A percentile compares a stretch with the other conserved stretches of the same genome.
Evolutionary conservation across 2,797 vertebrate genomes (phyloP).

Genomic region (Ceyx erithaca): DNA sequence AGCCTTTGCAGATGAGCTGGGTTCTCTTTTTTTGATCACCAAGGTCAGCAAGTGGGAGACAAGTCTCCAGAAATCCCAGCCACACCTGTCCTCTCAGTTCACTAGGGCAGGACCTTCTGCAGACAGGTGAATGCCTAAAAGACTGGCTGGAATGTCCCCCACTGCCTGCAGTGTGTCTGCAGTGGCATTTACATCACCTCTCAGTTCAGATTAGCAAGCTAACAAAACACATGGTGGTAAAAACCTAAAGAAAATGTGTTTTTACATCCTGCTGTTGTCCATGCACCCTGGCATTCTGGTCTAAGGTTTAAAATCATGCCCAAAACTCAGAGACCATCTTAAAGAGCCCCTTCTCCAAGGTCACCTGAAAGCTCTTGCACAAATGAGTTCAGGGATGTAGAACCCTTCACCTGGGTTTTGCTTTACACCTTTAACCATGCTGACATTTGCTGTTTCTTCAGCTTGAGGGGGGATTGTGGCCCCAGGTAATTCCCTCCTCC

Average conservation of each 20-base stretch:
- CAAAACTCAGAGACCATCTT: not conserved
- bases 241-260: fast-evolving
- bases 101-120: not conserved
- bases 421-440: not conserved
- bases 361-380: not conserved
- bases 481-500: not conserved
- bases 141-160: not conserved
- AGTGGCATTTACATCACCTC: not conserved
- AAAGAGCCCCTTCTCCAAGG: not conserved
- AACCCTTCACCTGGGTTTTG: not conserved
- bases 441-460: not conserved
- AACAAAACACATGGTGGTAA: not conserved
- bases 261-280: not conserved
- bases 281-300: not conserved
- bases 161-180: not conserved
- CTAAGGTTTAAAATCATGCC: not conserved
- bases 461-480: not conserved
- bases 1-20: not conserved
- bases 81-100: not conserved
- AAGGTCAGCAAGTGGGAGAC: not conserved
- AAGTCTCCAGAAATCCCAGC: not conserved
- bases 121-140: not conserved
- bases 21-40: not conserved
- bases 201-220: not conserved
- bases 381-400: not conserved